These are phyloP conservation scores for Rhingia campestris DNA, from an alignment of 2,888 invertebrate genomes.

Conservation along the genomic window DNA sequence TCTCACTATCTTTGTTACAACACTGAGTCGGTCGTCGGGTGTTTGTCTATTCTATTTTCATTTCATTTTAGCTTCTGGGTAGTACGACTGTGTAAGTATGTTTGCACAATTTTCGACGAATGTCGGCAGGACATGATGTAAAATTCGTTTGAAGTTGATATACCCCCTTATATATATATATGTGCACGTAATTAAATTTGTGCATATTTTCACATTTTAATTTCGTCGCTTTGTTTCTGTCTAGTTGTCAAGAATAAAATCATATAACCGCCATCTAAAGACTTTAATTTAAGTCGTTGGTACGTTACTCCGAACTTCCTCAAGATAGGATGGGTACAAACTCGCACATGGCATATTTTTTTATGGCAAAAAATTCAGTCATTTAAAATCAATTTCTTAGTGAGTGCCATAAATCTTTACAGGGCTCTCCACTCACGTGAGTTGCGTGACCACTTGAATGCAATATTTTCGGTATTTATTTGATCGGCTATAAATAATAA, in stretches of 20 bases:
- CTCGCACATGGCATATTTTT: slow-evolving; percentile 2
- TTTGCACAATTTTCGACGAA: slow-evolving; percentile 24
- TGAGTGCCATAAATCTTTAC: slow-evolving; percentile 53
- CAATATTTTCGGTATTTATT: slow-evolving; percentile 57
- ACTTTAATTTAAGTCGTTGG: slow-evolving; percentile 41
- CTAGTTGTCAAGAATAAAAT: slow-evolving; percentile 41
- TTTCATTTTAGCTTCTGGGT: slow-evolving; percentile 29
- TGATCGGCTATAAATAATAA: slow-evolving; percentile 66
- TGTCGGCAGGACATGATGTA: slow-evolving; percentile 37
- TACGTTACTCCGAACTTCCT: slow-evolving; percentile 4
- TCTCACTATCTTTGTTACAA: slow-evolving; percentile 38
- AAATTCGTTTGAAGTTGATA: slow-evolving; percentile 23
- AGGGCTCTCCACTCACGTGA: slow-evolving; percentile 20
- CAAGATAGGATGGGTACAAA: not conserved
- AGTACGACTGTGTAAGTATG: slow-evolving; percentile 7
- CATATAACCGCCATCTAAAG: slow-evolving; percentile 24
- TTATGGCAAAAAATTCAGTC: not conserved
- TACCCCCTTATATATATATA: not conserved
- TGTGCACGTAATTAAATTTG: not conserved
- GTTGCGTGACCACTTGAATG: slow-evolving; percentile 47
- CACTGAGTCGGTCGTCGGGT: slow-evolving; percentile 3
- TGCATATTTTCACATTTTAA: slow-evolving; percentile 22
- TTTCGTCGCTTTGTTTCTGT: slow-evolving; percentile 26
- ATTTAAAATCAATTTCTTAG: slow-evolving; percentile 38
- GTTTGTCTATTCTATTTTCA: slow-evolving; percentile 36